phyloP scores from a whole-genome alignment of 92 coral and sea anemone species.

The Galaxea fascicularis region DNA sequence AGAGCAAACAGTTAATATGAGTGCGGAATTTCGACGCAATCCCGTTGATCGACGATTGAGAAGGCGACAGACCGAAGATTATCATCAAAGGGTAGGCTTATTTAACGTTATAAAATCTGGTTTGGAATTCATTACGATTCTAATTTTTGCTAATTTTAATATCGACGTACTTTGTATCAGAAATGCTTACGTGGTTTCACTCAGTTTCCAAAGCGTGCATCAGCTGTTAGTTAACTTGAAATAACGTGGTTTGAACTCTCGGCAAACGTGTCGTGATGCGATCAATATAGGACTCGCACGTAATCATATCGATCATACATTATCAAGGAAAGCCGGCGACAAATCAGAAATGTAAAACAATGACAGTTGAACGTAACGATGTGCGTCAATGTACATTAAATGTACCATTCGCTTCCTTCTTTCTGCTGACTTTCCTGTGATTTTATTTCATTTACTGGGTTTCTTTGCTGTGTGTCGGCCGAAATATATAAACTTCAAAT shows the following conservation, averaged over 20 bases:
- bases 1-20: conserved; percentile 28
- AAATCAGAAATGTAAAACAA: too few relatives aligned
- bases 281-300: too few relatives aligned
- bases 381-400: background rate
- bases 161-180: background rate
- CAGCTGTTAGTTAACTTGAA: background rate
- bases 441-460: background rate
- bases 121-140: background rate
- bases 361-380: background rate
- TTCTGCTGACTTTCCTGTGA: background rate
- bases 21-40: conserved; percentile 19
- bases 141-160: background rate
- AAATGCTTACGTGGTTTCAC: conserved; percentile 4
- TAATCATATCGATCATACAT: too few relatives aligned
- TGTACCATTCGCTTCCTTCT: background rate
- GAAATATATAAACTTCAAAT: too few relatives aligned
- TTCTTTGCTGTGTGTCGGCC: background rate
- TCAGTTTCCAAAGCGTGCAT: background rate
- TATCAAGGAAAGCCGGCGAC: too few relatives aligned
- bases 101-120: background rate
- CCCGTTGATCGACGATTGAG: conserved; percentile 71
- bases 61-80: conserved; percentile 74
- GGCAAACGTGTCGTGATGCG: too few relatives aligned
- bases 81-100: conserved; percentile 68
- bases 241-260: background rate